A percentile compares a stretch with the other conserved stretches of the same genome.
phyloP scores from a whole-genome alignment of 1,140 invertebrate genomes.

The Teleogryllus occipitalis region DNA sequence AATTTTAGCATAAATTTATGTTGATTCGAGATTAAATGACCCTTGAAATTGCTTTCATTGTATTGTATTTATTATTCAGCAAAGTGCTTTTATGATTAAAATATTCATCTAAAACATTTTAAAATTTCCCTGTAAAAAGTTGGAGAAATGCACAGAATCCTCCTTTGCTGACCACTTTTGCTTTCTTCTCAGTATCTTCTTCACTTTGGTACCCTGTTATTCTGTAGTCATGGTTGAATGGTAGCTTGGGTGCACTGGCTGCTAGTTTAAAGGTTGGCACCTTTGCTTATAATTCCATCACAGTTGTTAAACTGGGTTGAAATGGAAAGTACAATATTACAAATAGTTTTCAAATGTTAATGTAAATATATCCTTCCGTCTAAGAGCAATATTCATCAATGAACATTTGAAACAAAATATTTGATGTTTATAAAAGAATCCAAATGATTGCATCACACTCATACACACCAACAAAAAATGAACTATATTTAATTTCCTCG shows the following conservation, averaged over 20 bases:
- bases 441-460: not conserved
- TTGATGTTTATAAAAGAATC: not conserved
- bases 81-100: not conserved
- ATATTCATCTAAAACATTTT: not conserved
- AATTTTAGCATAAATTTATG: not conserved
- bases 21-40: not conserved
- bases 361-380: too few species aligned
- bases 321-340: constrained; percentile 7
- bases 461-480: too few species aligned
- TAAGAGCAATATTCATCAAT: not conserved
- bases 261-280: constrained; percentile 12
- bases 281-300: constrained; percentile 19
- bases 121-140: not conserved
- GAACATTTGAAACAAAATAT: not conserved
- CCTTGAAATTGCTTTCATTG: not conserved
- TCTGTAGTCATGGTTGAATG: not conserved
- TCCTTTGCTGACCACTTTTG: not conserved
- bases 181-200: not conserved
- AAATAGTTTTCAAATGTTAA: not conserved
- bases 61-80: not conserved
- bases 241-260: constrained; percentile 9
- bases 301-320: constrained; percentile 17
- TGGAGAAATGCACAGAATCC: not conserved
- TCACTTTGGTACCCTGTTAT: constrained; percentile 14
- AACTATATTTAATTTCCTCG: too few species aligned